Evolutionary conservation across 2,797 vertebrate species (phyloP), one percentile per base, ranked within the genome.

Genomic region (Cirrhinus molitorella): DNA sequence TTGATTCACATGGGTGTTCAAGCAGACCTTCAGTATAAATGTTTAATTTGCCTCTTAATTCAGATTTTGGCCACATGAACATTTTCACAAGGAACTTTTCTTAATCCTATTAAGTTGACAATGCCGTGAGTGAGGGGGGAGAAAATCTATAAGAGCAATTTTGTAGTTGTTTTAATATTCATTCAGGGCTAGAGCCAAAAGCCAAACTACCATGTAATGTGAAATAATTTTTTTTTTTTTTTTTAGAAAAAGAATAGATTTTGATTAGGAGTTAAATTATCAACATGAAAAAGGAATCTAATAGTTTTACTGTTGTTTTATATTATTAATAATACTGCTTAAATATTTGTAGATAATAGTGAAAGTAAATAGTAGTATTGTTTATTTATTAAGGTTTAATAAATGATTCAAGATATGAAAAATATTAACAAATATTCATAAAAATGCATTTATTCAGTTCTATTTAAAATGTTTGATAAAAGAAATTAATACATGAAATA

Each of bases 1-100:
- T 94, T 94, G 93, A 95, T 95, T 94, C 91, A 90, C 89, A 82
- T 88, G 88, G 85, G 49, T 87, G 90, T 92, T 92, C 87, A 89
- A 81, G 87, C 80, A 86, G 90, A 90, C 87, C 89, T 86, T 85
- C 83, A 80, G 85, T 88, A 91, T 81, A 83, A 90, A 88, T 89
- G 90, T 90, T 92, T 93, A 88, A 90, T 88, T 88, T 89, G 87
- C 85, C 57, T 89, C 86, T 83, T 59, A 75, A 86, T 85, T 72
- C 79, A 87, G 86, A 88, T 86, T 88, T 87, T 51, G 66, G 51
- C 70, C 57, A 79, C 7, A 3, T 81, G 67, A 73, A 91, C 86
- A 89, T 87, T 49, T 88, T 43, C 14, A 53, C 45, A 53, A 21
- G 40, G 63, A n/a, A 79, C 47, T 67, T 45, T 47, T 25, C 9